Base-by-base conservation (phyloP, 2,888 invertebrate species). In the Busseola fusca region DNA sequence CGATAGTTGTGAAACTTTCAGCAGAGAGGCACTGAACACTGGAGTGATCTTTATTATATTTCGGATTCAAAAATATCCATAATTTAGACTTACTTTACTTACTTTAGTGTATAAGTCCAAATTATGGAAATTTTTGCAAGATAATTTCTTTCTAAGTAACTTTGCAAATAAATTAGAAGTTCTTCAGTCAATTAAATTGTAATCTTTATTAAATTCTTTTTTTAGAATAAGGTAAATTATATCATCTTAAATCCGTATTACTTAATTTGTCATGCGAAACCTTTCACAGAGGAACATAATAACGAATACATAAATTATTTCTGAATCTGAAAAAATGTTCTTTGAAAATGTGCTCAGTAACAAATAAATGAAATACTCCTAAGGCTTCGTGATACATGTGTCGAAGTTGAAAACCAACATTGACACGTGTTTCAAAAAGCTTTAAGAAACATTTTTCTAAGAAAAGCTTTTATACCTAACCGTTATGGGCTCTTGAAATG, bases 21-120 rank as follows among this genome's bases (percentile, higher is more conserved):
- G 52, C 54, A 37, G 37, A 65, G 63, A 63, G 72, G 66, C 68
- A 63, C 52, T 70, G 65, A 69, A 65, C 64, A 72, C 25, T 75
- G 67, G 48, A 69, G 45, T 69, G 59, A 58, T 80, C 56, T 80
- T 77, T 81, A 63, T 81, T 72, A 5, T 72, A 81, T 69, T 76
- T 64, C 37, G 48, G 56, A 67, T 69, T 77, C n/a, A n/a, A n/a
- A n/a, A n/a, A n/a, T n/a, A n/a, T n/a, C n/a, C n/a, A n/a, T n/a
- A n/a, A n/a, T n/a, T n/a, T n/a, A n/a, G n/a, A n/a, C n/a, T n/a
- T n/a, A n/a, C n/a, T n/a, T n/a, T 34, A 34, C 34, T 6, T 34
- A 34, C 67, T 67, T 42, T 78, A 68, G 60, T 30, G 37, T 34
- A 64, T 67, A 74, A 76, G 70, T 52, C 56, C 18, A 59, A 75